phyloP scores from a whole-genome alignment of 2,113 vertebrate genomes.

The Rhinopomastus cyanomelas region DNA sequence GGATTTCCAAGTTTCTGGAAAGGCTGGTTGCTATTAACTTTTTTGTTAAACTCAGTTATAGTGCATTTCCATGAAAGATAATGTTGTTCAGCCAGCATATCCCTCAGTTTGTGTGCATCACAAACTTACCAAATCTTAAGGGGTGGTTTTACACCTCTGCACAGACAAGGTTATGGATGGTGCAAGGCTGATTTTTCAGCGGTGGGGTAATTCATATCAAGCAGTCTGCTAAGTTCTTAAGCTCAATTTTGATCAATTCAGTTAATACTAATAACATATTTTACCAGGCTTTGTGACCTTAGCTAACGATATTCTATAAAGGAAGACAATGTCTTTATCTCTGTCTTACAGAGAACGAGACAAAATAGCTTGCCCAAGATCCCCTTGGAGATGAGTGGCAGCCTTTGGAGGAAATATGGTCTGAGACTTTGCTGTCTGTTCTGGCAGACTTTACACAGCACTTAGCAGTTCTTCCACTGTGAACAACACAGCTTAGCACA shows the following conservation, averaged over 20 bases:
- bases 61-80: background rate
- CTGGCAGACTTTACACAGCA: background rate
- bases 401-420: background rate
- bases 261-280: background rate
- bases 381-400: background rate
- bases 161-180: rapidly evolving
- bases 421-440: background rate
- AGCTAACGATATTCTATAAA: background rate
- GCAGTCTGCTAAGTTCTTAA: background rate
- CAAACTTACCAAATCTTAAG: background rate
- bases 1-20: background rate
- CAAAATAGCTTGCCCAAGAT: background rate
- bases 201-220: background rate
- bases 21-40: background rate
- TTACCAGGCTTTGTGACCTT: background rate
- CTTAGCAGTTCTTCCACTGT: background rate
- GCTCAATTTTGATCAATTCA: background rate
- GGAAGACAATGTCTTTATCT: background rate
- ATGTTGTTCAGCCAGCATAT: background rate
- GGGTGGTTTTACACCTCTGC: background rate
- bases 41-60: background rate
- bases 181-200: background rate
- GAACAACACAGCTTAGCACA: background rate
- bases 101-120: background rate
- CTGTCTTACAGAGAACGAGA: background rate